Base-by-base conservation (phyloP, 2,888 invertebrate species). In the Leptopterna dolabrata region DNA sequence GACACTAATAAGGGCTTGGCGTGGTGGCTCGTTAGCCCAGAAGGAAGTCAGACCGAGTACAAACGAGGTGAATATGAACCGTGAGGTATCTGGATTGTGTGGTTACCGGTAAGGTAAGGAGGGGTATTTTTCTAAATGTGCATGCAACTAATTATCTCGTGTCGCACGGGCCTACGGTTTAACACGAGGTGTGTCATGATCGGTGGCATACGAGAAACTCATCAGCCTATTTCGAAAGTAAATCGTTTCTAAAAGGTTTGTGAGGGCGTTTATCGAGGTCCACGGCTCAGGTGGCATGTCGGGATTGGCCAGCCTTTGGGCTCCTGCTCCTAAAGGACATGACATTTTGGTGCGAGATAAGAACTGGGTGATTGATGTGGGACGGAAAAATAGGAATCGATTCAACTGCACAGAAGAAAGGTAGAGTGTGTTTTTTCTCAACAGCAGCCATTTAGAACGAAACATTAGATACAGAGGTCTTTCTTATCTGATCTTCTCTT, bases 1-100 rank as follows among this genome's bases (percentile, higher is more conserved):
- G 83, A 84, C 83, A 84, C 83, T 84, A 84, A 84, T 84, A 84
- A 84, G 83, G 71, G 83, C 83, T 24, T 84, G 83, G 83, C 83
- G 83, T 84, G 83, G 83, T 51, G 71, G 83, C 71, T 84, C 83
- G 83, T 84, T 84, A 84, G 45, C 71, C 83, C 70, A 43, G n/a
- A 30, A 81, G 47, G 78, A 47, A 81, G 51, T 81, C 81, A 51
- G 81, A 30, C 14, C 13, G 4, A 45, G 19, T 47, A 29, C 81
- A 30, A 51, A 81, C 51, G 30, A 51, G 55, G 30, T 51, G 81
- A 55, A 81, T 81, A 81, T 47, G 78, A 78, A 13, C 43, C 45
- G 24, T 78, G 76, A 30, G 19, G n/a, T 36, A 36, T 80, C 27
- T 51, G 51, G 55, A 51, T 47, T 11, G 47, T 30, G 45, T 29